Evolutionary conservation across 2,113 vertebrate genomes (phyloP).

Genomic region (Atractosteus spatula): DNA sequence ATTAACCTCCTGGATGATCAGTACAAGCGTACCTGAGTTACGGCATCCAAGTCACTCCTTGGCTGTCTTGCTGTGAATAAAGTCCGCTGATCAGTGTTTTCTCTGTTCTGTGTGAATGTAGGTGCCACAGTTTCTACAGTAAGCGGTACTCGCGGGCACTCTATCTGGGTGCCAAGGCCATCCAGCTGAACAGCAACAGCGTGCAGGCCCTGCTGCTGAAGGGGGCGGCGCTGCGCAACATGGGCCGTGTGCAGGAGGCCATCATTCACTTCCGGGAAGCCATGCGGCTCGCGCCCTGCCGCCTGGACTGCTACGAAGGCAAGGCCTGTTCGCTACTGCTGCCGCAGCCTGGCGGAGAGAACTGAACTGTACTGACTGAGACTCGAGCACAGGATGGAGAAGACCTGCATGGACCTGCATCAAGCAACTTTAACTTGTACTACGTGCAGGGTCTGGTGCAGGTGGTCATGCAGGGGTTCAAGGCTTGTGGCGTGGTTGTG

Average conservation of each 20-base stretch:
- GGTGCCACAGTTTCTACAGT: conserved; percentile 97
- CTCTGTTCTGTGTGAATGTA: conserved; percentile 35
- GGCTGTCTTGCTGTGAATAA: no score
- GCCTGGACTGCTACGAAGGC: conserved; percentile 96
- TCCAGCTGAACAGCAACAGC: conserved; percentile 96
- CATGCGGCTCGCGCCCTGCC: conserved; percentile 87
- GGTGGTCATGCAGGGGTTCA: no score
- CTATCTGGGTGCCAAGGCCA: conserved; percentile 94
- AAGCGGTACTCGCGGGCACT: conserved; percentile 94
- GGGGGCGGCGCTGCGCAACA: conserved; percentile 89
- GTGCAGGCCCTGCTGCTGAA: conserved; percentile 94
- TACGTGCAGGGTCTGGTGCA: no score
- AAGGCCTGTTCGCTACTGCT: conserved; percentile 12
- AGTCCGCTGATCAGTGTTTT: background rate
- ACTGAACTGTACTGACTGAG: no score
- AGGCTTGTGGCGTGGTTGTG: no score
- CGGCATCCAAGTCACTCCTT: no score
- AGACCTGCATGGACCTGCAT: no score
- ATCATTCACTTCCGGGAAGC: conserved; percentile 97
- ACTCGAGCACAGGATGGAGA: no score
- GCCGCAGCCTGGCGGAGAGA: no score
- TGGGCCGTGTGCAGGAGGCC: conserved; percentile 94
- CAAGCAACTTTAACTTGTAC: no score
- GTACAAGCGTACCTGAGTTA: no score
- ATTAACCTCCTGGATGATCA: no score